Base-by-base conservation (phyloP, 2,113 vertebrate genomes). In the Periophthalmus modestus region DNA sequence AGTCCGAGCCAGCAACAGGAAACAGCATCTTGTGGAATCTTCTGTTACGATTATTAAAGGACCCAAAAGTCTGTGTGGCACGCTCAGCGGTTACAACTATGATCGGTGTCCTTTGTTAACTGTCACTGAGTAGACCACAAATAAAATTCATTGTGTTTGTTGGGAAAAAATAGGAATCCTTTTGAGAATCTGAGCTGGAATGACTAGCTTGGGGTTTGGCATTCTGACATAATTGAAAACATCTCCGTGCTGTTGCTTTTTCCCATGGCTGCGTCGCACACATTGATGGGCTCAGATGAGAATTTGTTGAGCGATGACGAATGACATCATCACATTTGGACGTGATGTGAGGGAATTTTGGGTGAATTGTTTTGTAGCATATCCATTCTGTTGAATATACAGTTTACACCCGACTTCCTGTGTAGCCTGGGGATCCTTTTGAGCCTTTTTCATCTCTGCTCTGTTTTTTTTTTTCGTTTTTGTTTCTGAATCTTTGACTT, bases 351-450 rank as follows among this genome's bases (percentile, higher is more conserved):
- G 82, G 74, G 83, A 68, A 69, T 83, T 77, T 87, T 83, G 87
- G 77, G 83, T 39, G 65, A 74, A 89, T 76, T 46, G 28, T 81
- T 80, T 69, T 57, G 72, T 78, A 73, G 83, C 65, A 71, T 79
- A 47, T 73, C 79, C 71, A 68, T 73, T 76, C 78, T 77, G 65
- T 66, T 79, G 78, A 81, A 89, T 84, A 88, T 84, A 83, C 89
- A 85, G 86, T 80, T 75, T 72, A 69, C 85, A 88, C 85, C 89
- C 89, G 75, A 77, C 85, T 92, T 84, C 89, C 93, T 63, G 36
- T 73, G 82, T 79, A 88, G 91, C 92, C 92, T 57, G 75, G 89
- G 83, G 91, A 92, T 83, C 93, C 93, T 91, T 87, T 82, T 55
- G 90, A 87, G 85, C 86, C 80, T 65, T 74, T 69, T 65, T 19